Percentiles rank a stretch among this genome's conserved stretches.
phyloP scores from a whole-genome alignment of 2,888 invertebrate genomes.

The Polylopha cassiicola region DNA sequence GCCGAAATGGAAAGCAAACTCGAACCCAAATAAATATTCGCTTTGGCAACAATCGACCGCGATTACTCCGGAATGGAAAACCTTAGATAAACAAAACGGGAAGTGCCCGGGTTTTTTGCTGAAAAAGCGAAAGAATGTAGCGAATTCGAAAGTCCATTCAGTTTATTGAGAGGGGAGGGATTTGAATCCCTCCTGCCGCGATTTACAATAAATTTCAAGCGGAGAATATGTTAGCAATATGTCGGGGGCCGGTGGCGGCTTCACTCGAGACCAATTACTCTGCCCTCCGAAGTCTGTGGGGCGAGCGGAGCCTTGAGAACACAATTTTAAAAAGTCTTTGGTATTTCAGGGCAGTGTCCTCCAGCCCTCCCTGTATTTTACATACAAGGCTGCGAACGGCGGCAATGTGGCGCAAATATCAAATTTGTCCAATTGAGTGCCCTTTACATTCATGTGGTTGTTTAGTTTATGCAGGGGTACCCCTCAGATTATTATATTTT shows the following conservation, averaged over 20 bases:
- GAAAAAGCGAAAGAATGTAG: slow-evolving; percentile 63
- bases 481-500: no score
- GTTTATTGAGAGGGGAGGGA: slow-evolving; percentile 62
- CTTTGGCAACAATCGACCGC: slow-evolving; percentile 72
- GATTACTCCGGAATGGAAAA: slow-evolving; percentile 73
- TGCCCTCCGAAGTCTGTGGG: slow-evolving; percentile 43
- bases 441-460: slow-evolving; percentile 12
- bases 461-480: no score
- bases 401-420: slow-evolving; percentile 10
- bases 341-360: neutral
- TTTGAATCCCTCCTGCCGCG: slow-evolving; percentile 65
- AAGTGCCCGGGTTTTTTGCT: slow-evolving; percentile 56
- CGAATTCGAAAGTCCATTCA: slow-evolving; percentile 72
- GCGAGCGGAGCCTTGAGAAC: slow-evolving; percentile 36
- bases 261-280: slow-evolving; percentile 45
- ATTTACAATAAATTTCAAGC: slow-evolving; percentile 74
- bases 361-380: neutral
- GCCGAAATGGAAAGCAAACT: slow-evolving; percentile 61
- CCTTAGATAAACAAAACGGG: slow-evolving; percentile 74
- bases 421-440: slow-evolving; percentile 14
- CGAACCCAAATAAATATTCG: slow-evolving; percentile 74
- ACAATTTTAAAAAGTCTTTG: slow-evolving; percentile 61
- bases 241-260: slow-evolving; percentile 39
- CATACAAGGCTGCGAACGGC: slow-evolving; percentile 1
- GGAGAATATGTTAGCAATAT: slow-evolving; percentile 74